phyloP scores from a whole-genome alignment of 2,888 invertebrate species.

The Anarsia innoxiella region DNA sequence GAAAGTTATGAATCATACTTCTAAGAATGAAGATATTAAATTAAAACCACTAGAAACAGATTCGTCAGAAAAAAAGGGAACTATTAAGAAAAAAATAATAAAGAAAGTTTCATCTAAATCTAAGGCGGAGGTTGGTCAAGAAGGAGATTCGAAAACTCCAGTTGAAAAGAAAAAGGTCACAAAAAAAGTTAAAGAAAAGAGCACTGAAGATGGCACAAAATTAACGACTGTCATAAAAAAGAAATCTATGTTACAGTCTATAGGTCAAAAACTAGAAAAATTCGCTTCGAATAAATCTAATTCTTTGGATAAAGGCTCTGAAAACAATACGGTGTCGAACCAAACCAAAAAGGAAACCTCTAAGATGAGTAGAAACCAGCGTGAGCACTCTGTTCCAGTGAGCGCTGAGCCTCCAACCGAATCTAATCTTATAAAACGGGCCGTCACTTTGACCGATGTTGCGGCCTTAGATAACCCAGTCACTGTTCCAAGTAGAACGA shows the following conservation, averaged over 20 bases:
- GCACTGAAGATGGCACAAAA: slow-evolving; percentile 42
- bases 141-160: slow-evolving; percentile 40
- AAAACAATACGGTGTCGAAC: slow-evolving; percentile 30
- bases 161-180: slow-evolving; percentile 60
- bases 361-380: slow-evolving; percentile 74
- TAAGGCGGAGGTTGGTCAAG: slow-evolving; percentile 51
- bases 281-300: slow-evolving; percentile 72
- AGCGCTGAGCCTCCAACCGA: slow-evolving; percentile 72
- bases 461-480: slow-evolving; percentile 57
- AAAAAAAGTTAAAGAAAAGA: slow-evolving; percentile 60
- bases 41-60: slow-evolving; percentile 39
- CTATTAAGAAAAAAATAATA: slow-evolving; percentile 63
- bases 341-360: slow-evolving; percentile 43
- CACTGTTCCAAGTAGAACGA: slow-evolving; percentile 73
- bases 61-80: slow-evolving; percentile 50
- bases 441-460: slow-evolving; percentile 82
- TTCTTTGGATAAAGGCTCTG: slow-evolving; percentile 37
- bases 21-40: slow-evolving; percentile 38
- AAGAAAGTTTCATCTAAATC: slow-evolving; percentile 65
- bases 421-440: slow-evolving; percentile 80
- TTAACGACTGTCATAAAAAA: slow-evolving; percentile 63
- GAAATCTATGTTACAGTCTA: slow-evolving; percentile 81
- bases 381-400: slow-evolving; percentile 80
- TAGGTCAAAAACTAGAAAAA: slow-evolving; percentile 86
- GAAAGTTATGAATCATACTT: slow-evolving; percentile 31